Percentiles rank a stretch among this genome's conserved stretches.
These are phyloP conservation scores for Galerucella calmariensis DNA, from an alignment of 2,888 invertebrate genomes.

Conservation along the genomic window DNA sequence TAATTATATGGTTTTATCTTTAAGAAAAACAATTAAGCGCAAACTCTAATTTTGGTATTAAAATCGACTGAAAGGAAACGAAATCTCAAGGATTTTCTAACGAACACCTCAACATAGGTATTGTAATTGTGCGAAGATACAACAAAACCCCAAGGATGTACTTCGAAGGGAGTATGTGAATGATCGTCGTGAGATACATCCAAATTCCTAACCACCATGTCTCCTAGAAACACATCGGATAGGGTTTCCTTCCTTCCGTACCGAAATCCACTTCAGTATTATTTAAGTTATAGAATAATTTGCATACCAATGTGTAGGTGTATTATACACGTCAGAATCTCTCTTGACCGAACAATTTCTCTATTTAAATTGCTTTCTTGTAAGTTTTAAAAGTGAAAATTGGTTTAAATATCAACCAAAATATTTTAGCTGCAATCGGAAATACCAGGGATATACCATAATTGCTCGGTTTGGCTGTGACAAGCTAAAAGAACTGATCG, in stretches of 20 bases:
- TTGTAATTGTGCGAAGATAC: slow-evolving; percentile 15
- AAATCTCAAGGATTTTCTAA: not conserved
- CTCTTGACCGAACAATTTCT: not conserved
- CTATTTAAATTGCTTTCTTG: not conserved
- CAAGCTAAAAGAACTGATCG: too few species aligned
- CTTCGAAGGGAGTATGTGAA: slow-evolving; percentile 28
- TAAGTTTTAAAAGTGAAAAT: not conserved
- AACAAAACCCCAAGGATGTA: slow-evolving; percentile 27
- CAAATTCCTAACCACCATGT: slow-evolving; percentile 60
- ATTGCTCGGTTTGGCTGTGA: not conserved
- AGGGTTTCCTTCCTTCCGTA: slow-evolving; percentile 60
- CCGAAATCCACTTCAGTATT: slow-evolving; percentile 43
- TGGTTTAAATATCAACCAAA: not conserved
- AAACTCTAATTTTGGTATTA: too few species aligned
- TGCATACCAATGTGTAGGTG: slow-evolving; percentile 33
- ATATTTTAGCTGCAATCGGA: too few species aligned
- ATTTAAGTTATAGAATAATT: slow-evolving; percentile 35
- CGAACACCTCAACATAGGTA: not conserved
- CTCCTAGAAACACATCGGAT: slow-evolving; percentile 56
- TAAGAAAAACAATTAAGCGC: too few species aligned
- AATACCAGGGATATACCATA: not conserved
- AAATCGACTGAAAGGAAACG: not conserved
- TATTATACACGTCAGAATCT: not conserved
- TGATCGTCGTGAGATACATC: slow-evolving; percentile 62
- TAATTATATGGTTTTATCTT: too few species aligned